Conservation (phyloP, 2,113 vertebrate species). For the Pyxicephalus adspersus region DNA sequence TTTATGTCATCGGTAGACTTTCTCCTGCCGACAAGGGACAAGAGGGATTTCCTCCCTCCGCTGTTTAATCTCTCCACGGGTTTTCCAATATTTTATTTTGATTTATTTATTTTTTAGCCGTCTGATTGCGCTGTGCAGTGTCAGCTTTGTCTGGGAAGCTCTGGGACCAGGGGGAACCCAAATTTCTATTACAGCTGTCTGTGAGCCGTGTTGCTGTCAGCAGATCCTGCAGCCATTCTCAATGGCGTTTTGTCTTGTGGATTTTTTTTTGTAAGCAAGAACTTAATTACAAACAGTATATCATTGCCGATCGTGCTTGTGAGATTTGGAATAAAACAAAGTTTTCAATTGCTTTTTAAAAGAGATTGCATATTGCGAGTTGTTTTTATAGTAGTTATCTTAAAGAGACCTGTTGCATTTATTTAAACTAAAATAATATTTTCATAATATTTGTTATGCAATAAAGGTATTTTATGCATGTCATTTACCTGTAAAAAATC, state of each 20-base stretch:
- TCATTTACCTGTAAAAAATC: too few relatives aligned
- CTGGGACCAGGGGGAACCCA: not conserved
- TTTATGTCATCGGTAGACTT: not conserved
- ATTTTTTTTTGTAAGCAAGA: constrained; percentile 9
- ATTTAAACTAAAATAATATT: too few relatives aligned
- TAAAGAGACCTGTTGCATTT: too few relatives aligned
- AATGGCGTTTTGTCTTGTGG: not conserved
- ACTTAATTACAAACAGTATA: constrained; percentile 46
- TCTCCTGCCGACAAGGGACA: not conserved
- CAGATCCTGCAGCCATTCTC: not conserved
- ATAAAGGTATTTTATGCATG: too few relatives aligned
- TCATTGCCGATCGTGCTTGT: not conserved
- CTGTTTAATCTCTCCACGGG: constrained; percentile 10
- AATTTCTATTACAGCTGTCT: constrained; percentile 17
- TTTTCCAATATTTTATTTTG: not conserved
- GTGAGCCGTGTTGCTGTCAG: constrained; percentile 22
- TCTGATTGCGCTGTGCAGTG: constrained; percentile 22
- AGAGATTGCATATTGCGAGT: too few relatives aligned
- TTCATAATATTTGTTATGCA: too few relatives aligned
- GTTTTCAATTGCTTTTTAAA: not conserved
- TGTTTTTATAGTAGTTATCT: too few relatives aligned
- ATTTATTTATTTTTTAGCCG: constrained; percentile 8
- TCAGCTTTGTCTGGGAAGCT: constrained; percentile 10
- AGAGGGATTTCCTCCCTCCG: not conserved
- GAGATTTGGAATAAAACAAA: not conserved